Conservation (phyloP, 1,140 invertebrate genomes). For the Colletes gigas region DNA sequence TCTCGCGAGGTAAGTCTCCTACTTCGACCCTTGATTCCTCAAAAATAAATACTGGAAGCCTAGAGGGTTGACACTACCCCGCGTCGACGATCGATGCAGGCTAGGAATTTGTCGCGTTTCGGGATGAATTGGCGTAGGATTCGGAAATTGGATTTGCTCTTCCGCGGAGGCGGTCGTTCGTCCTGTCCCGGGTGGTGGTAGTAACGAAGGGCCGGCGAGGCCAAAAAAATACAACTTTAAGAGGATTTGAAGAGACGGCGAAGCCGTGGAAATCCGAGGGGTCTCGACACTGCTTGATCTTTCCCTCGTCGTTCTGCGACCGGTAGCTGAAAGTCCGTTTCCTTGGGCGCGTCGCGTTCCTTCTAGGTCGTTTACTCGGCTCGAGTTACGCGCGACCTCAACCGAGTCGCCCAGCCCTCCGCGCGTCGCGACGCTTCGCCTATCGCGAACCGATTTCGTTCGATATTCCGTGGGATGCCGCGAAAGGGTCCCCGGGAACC, state of each 20-base stretch:
- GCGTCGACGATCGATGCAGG: no score
- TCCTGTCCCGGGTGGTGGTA: constrained; percentile 30
- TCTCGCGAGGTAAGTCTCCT: constrained; percentile 86
- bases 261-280: constrained; percentile 81
- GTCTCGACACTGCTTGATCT: constrained; percentile 80
- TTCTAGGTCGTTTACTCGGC: constrained; percentile 58
- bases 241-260: constrained; percentile 79
- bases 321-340: constrained; percentile 40
- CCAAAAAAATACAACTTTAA: constrained; percentile 82
- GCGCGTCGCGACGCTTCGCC: neutral
- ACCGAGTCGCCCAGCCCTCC: constrained; percentile 2
- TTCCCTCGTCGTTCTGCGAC: constrained; percentile 51
- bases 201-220: constrained; percentile 73
- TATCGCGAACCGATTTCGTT: no score
- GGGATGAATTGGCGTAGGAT: constrained; percentile 22
- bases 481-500: no score
- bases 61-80: no score
- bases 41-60: no score
- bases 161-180: constrained; percentile 34
- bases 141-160: constrained; percentile 74
- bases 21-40: no score
- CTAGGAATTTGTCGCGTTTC: constrained; percentile 10
- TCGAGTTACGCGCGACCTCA: constrained; percentile 65
- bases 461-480: neutral
- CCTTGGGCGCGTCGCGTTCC: constrained; percentile 40